phyloP scores from a whole-genome alignment of 2,797 vertebrate genomes.

The Coilia nasus region DNA sequence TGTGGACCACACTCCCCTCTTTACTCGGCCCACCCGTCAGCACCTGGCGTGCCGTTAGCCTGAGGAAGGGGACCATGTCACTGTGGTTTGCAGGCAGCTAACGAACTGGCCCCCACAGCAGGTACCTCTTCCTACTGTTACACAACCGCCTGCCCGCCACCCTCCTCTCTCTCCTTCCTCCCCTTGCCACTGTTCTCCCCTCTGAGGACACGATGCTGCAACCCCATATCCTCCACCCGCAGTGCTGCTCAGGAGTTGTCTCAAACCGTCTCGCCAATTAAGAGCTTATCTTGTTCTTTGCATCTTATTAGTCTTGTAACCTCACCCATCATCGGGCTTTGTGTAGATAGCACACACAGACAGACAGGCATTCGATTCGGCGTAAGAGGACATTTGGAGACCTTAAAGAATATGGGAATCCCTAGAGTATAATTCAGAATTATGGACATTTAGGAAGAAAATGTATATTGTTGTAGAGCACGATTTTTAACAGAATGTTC shows the following conservation, averaged over 20 bases:
- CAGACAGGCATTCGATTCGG: slow-evolving; percentile 32
- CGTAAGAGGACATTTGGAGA: too few species aligned
- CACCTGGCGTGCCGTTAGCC: slow-evolving; percentile 56
- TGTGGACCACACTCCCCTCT: not conserved
- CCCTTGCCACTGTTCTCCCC: not conserved
- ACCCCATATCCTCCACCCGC: slow-evolving; percentile 21
- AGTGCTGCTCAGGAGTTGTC: slow-evolving; percentile 21
- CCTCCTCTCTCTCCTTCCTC: not conserved
- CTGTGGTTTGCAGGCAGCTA: slow-evolving; percentile 54
- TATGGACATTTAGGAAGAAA: too few species aligned
- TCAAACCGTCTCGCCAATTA: not conserved
- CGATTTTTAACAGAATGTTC: too few species aligned
- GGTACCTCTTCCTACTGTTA: slow-evolving; percentile 72
- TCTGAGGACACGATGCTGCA: slow-evolving; percentile 27
- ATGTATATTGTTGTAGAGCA: too few species aligned
- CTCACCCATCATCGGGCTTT: not conserved
- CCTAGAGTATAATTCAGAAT: too few species aligned
- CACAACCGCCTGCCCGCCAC: slow-evolving; percentile 54
- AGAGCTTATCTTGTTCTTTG: slow-evolving; percentile 21
- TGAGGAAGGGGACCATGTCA: slow-evolving; percentile 55
- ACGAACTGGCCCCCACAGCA: slow-evolving; percentile 50
- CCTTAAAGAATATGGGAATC: too few species aligned
- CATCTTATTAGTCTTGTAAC: not conserved
- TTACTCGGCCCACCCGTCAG: slow-evolving; percentile 8
- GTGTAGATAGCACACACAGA: slow-evolving; percentile 37